Base-by-base conservation (phyloP, 2,888 invertebrate genomes). In the Cerastoderma edule region DNA sequence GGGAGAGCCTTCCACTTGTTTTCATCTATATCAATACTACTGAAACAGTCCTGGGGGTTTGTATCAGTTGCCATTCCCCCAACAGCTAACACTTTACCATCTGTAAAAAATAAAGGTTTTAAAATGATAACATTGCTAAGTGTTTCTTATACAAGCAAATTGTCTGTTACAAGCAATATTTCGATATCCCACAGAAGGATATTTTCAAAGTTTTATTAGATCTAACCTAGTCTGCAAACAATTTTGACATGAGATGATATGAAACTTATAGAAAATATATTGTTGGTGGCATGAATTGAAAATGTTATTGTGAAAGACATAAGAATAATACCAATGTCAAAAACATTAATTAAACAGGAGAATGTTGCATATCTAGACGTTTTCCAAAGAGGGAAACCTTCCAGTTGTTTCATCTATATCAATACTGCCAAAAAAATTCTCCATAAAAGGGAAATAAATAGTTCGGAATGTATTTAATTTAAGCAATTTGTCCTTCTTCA, bases 401-500 rank as follows among this genome's bases (percentile, higher is more conserved):
- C 87, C 92, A 92, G 92, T 83, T 73, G 90, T 86, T 33, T 80
- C 83, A 22, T 87, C 85, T 10, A 88, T 28, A 53, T 91, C 73
- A 70, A 88, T 88, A 39, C 83, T 83, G 76, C 89, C 83, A 67
- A 92, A 88, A 44, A 83, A 80, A 67, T 90, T 89, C 33, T 81
- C 79, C 0, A 91, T n/a, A n/a, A n/a, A n/a, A n/a, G n/a, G n/a
- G n/a, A n/a, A n/a, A n/a, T n/a, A n/a, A n/a, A n/a, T n/a, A n/a
- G n/a, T n/a, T n/a, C n/a, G n/a, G n/a, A n/a, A n/a, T n/a, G n/a
- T n/a, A n/a, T n/a, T n/a, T n/a, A 91, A 69, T 90, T 91, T 30
- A 90, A 90, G 74, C 92, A 89, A 4, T 73, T 69, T 0, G 80
- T 78, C 91, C 91, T 92, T 6, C 92, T 92, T n/a, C 92, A 92